A percentile compares a stretch with the other conserved stretches of the same genome.
These are phyloP conservation scores for Camponotus vicinus DNA, from an alignment of 1,140 invertebrate genomes.

Conservation along the genomic window DNA sequence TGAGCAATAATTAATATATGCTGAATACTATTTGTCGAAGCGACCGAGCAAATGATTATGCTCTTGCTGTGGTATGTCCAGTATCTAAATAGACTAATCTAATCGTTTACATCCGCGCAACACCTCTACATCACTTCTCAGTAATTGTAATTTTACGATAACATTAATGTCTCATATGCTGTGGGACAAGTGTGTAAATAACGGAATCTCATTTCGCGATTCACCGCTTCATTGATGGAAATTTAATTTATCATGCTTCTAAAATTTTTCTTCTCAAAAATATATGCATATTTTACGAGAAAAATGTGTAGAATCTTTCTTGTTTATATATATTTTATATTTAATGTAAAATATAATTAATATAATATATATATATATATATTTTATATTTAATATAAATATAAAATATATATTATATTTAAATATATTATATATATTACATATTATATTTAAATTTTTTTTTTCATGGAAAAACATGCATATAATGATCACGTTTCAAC, in stretches of 20 bases:
- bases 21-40: conserved; percentile 49
- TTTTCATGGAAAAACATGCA: not conserved
- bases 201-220: not conserved
- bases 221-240: not conserved
- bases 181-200: too few species aligned
- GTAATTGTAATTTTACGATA: not conserved
- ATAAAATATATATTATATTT: too few species aligned
- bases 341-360: too few species aligned
- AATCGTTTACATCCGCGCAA: not conserved
- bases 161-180: not conserved
- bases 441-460: not conserved
- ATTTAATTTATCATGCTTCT: not conserved
- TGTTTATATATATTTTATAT: too few species aligned
- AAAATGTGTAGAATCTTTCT: not conserved
- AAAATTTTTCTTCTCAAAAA: not conserved
- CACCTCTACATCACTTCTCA: not conserved
- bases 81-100: conserved; percentile 51
- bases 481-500: not conserved
- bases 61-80: not conserved
- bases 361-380: too few species aligned
- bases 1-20: conserved; percentile 49
- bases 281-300: not conserved
- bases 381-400: too few species aligned
- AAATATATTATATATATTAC: too few species aligned
- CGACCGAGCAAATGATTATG: conserved; percentile 38